A percentile compares a stretch with the other conserved stretches of the same genome.
Conservation (phyloP, 2,113 vertebrate genomes). For the Monopterus albus region DNA sequence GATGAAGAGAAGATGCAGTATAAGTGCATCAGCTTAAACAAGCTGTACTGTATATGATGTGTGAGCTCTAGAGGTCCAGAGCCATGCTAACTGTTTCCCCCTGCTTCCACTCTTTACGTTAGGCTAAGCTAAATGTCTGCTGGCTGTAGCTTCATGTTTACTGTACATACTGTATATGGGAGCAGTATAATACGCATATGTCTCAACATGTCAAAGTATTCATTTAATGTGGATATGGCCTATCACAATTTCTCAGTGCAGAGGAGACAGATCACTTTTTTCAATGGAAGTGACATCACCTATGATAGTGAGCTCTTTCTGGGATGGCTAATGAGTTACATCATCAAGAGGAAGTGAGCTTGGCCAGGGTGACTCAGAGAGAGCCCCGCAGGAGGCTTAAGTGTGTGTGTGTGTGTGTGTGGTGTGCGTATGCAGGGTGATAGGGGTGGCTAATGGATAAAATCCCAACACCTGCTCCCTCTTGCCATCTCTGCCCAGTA, state of each 20-base stretch:
- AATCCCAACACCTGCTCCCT: conserved; percentile 71
- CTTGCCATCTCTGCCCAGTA: conserved; percentile 31
- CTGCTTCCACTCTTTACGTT: too few species aligned
- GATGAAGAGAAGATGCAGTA: too few species aligned
- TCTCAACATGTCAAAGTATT: too few species aligned
- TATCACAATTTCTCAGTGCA: conserved; percentile 4
- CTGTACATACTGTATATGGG: too few species aligned
- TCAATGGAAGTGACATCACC: conserved; percentile 69
- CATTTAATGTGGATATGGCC: too few species aligned
- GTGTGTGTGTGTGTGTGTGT: not conserved
- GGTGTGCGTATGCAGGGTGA: conserved; percentile 1
- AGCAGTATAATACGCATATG: too few species aligned
- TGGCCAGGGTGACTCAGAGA: conserved; percentile 58
- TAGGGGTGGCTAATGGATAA: conserved; percentile 59
- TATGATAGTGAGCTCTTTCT: conserved; percentile 47
- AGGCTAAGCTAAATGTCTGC: too few species aligned
- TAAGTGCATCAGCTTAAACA: too few species aligned
- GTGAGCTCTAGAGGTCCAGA: too few species aligned
- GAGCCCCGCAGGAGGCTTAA: conserved; percentile 30
- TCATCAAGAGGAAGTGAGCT: conserved; percentile 71
- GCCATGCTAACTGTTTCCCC: too few species aligned
- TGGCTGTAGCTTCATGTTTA: too few species aligned
- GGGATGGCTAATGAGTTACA: conserved; percentile 59
- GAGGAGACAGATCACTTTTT: not conserved
- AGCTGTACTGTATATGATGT: too few species aligned